Percentiles rank a stretch among this genome's conserved stretches.
phyloP scores from a whole-genome alignment of 2,888 invertebrate species.

The Idaea biselata region DNA sequence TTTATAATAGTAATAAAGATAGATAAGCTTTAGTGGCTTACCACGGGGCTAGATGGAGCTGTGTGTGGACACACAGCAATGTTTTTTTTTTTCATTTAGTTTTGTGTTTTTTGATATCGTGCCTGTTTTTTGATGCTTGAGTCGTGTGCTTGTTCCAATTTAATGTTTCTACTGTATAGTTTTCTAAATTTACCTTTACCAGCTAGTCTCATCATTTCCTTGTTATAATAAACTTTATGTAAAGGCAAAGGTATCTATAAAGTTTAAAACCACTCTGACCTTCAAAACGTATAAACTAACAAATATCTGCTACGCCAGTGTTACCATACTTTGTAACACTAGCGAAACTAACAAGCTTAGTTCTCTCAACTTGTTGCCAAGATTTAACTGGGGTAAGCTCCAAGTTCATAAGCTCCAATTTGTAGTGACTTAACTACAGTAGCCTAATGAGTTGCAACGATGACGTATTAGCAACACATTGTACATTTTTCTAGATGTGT shows the following conservation, averaged over 20 bases:
- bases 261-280: not conserved
- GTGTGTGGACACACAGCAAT: too few species aligned
- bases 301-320: not conserved
- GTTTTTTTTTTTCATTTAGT: conserved; percentile 13
- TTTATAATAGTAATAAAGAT: too few species aligned
- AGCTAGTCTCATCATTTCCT: too few species aligned
- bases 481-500: too few species aligned
- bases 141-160: too few species aligned
- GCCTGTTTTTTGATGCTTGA: not conserved
- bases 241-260: too few species aligned
- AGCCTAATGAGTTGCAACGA: not conserved
- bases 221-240: too few species aligned
- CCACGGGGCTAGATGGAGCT: too few species aligned
- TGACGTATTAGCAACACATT: not conserved
- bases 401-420: not conserved
- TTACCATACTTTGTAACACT: not conserved
- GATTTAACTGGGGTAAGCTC: not conserved
- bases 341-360: not conserved
- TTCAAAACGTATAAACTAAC: not conserved
- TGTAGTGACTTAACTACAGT: not conserved
- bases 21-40: too few species aligned
- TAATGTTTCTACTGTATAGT: too few species aligned
- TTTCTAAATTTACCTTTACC: too few species aligned
- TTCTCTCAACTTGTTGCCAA: not conserved
- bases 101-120: conserved; percentile 13